Percentiles rank a stretch among this genome's conserved stretches.
Evolutionary conservation across 2,113 vertebrate species (phyloP).

Genomic region (Chunga burmeisteri): DNA sequence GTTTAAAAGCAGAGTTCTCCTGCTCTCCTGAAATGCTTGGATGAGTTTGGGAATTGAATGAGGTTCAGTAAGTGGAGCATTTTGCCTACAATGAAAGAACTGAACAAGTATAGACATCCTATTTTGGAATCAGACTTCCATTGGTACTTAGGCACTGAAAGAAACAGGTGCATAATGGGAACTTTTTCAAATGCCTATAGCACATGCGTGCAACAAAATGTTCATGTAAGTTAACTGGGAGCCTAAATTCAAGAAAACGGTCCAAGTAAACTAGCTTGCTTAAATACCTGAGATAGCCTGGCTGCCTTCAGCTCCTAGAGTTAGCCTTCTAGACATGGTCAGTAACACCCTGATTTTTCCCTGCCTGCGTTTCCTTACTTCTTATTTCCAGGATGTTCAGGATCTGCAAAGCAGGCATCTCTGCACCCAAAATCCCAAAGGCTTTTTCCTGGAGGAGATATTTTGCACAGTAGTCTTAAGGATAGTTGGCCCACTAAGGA

Average conservation of each 20-base stretch:
- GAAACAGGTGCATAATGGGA: background rate
- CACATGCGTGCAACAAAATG: accelerated
- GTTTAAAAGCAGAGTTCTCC: background rate
- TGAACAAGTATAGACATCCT: background rate
- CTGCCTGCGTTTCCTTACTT: background rate
- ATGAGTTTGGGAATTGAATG: background rate
- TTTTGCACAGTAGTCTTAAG: background rate
- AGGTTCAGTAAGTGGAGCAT: background rate
- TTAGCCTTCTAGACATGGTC: background rate
- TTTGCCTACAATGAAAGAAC: background rate
- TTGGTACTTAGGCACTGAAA: background rate
- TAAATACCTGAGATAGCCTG: background rate
- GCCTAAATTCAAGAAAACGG: background rate
- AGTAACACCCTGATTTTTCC: background rate
- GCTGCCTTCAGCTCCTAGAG: background rate
- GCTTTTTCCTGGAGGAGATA: background rate
- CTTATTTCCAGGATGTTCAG: background rate
- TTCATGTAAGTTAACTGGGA: background rate
- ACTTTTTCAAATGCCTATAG: background rate
- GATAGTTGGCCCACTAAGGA: background rate
- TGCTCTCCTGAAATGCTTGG: background rate
- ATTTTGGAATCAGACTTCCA: background rate
- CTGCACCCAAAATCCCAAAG: background rate
- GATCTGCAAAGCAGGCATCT: background rate
- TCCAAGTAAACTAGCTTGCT: background rate